Evolutionary conservation across 1,140 invertebrate species (phyloP).

Genomic region (Drosophila sturtevanti): DNA sequence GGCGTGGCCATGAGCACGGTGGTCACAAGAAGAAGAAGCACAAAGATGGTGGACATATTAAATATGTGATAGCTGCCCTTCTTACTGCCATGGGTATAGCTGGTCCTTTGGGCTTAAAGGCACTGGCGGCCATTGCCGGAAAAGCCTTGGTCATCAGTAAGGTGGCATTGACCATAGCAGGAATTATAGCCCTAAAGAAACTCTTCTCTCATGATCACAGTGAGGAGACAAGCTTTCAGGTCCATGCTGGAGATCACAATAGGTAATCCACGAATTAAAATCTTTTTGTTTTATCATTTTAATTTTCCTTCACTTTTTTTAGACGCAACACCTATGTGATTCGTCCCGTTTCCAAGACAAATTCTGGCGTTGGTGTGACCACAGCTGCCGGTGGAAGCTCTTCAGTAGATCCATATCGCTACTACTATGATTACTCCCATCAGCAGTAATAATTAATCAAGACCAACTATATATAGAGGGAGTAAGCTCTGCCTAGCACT

Average conservation of each 20-base stretch:
- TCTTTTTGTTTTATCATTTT: not conserved
- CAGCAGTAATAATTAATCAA: constrained; percentile 49
- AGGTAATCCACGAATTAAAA: constrained; percentile 78
- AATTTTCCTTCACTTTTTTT: constrained; percentile 75
- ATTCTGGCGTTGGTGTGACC: constrained; percentile 44
- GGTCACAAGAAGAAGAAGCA: constrained; percentile 66
- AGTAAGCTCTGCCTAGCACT: constrained; percentile 15
- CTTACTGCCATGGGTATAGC: constrained; percentile 87
- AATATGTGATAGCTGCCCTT: constrained; percentile 85
- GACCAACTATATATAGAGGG: constrained; percentile 22
- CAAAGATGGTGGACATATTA: constrained; percentile 75
- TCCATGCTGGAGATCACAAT: constrained; percentile 86
- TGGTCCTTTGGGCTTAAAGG: constrained; percentile 85
- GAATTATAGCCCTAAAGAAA: constrained; percentile 88
- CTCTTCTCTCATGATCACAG: constrained; percentile 86
- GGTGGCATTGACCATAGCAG: constrained; percentile 87
- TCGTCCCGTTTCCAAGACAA: constrained; percentile 83
- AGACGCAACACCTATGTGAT: constrained; percentile 86
- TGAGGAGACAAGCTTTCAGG: constrained; percentile 86
- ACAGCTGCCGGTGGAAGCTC: constrained; percentile 70
- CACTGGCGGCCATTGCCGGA: constrained; percentile 86
- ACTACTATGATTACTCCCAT: constrained; percentile 83
- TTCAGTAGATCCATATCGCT: constrained; percentile 84
- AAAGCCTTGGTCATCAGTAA: constrained; percentile 88
- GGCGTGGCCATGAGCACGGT: constrained; percentile 42